Evolutionary conservation across 2,888 invertebrate species (phyloP).

Genomic region (Perizoma flavofasciatum): DNA sequence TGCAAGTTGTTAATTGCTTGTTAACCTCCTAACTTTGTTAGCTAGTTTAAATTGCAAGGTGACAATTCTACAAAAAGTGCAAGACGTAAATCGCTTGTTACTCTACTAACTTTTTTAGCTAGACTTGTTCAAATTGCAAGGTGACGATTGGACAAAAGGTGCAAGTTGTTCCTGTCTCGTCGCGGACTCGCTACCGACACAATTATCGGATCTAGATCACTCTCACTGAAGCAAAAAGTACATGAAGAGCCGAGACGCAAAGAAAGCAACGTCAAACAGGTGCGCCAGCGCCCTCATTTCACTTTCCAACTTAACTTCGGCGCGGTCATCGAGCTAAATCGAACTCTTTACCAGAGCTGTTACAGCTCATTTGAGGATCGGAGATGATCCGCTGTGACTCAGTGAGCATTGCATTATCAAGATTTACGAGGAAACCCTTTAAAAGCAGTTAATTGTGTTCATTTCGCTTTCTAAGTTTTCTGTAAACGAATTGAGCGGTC

Average conservation of each 20-base stretch:
- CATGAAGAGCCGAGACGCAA: constrained; percentile 62
- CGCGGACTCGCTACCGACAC: constrained; percentile 76
- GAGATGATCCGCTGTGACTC: constrained; percentile 43
- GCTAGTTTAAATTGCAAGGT: no score
- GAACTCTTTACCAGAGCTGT: constrained; percentile 45
- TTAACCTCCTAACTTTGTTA: no score
- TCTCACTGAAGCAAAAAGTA: constrained; percentile 82
- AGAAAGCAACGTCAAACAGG: constrained; percentile 78
- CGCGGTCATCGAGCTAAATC: constrained; percentile 47
- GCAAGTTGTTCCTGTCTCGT: constrained; percentile 50
- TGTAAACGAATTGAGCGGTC: constrained; percentile 36
- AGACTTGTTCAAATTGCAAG: no score
- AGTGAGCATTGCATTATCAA: constrained; percentile 72
- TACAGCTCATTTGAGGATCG: constrained; percentile 45
- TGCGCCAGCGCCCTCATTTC: constrained; percentile 82
- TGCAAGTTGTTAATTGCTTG: no score
- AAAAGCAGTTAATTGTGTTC: constrained; percentile 73
- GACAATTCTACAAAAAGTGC: no score
- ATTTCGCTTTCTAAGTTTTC: constrained; percentile 68
- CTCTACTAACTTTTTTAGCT: no score
- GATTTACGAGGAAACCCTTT: constrained; percentile 78
- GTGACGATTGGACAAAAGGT: no score
- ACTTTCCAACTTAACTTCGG: constrained; percentile 77
- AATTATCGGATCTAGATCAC: constrained; percentile 82
- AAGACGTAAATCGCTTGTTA: no score